Evolutionary conservation across 2,797 vertebrate genomes (phyloP), one percentile per base, ranked within the genome.

Genomic region (Phoebastria nigripes): DNA sequence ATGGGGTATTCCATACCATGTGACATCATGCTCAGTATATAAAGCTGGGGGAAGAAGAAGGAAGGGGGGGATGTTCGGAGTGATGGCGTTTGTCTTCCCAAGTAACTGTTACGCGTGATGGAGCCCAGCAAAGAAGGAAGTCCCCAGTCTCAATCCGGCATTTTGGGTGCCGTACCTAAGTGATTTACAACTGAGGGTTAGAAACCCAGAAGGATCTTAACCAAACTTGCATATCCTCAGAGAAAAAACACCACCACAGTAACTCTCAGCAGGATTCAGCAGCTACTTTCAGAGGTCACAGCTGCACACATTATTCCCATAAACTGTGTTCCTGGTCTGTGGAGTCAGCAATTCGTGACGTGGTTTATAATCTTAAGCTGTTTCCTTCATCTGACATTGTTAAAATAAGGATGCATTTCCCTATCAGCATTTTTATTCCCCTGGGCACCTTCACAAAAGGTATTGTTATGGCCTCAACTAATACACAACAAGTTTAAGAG

Each of bases 391-490:
- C 69, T 90, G 52, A 55, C 87, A 69, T 55, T 82, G 80, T 54
- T 73, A 39, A 49, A 87, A 82, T 74, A 92, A 85, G 39, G 78
- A 80, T 89, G 41, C 42, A 72, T 70, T 83, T 59, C 42, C 33
- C 33, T 56, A n/a, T n/a, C 55, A n/a, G 33, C 28, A 58, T 81
- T 91, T 87, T 62, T 87, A 93, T 94, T 96, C 79, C 80, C 87
- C 82, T n/a, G 52, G 25, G 39, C 21, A 66, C 65, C 46, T 87
- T 93, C 92, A 95, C 94, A 95, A 89, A 96, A 87, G 61, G 77
- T 49, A 87, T 66, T 46, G 62, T 87, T 93, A 94, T 63, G 59
- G 59, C 37, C 58, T 42, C 39, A 87, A 78, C 41, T 71, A 77
- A 93, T 55, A 24, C 26, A 71, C 87, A 80, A n/a, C 81, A 79